Evolutionary conservation across 2,113 vertebrate genomes (phyloP).

Genomic region (Coptodon bakossiorum): DNA sequence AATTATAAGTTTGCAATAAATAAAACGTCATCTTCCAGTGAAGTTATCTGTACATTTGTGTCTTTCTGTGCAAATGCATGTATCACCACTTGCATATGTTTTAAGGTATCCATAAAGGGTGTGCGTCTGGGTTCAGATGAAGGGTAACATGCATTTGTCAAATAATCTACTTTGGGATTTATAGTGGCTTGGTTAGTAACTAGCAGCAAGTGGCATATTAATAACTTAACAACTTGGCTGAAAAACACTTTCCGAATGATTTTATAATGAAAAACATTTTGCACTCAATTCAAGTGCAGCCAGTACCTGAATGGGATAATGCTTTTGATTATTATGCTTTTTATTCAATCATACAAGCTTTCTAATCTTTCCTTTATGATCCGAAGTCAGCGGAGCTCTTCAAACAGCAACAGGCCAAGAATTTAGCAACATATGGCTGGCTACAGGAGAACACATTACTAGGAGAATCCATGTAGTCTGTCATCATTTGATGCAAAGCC

Average conservation of each 20-base stretch:
- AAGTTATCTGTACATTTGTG: neutral
- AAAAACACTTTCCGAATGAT: conserved; percentile 39
- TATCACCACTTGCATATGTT: neutral
- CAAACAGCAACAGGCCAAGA: neutral
- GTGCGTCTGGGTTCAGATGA: neutral
- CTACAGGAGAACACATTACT: neutral
- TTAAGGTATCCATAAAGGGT: neutral
- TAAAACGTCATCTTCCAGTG: neutral
- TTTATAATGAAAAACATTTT: conserved; percentile 23
- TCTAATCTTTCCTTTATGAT: neutral
- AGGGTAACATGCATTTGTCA: neutral
- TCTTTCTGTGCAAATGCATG: neutral
- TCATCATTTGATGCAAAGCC: conserved; percentile 49
- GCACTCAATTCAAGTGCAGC: conserved; percentile 3
- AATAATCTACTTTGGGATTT: neutral
- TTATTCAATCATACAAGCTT: neutral
- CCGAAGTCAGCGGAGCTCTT: neutral
- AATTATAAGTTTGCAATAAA: neutral
- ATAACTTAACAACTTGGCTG: conserved; percentile 9
- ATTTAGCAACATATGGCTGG: neutral
- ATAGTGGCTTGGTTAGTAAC: neutral
- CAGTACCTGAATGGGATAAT: neutral
- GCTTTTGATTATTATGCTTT: neutral
- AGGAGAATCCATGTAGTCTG: conserved; percentile 49
- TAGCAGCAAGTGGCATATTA: conserved; percentile 14